Conservation (phyloP, 2,113 vertebrate genomes). For the Pao palembangensis region DNA sequence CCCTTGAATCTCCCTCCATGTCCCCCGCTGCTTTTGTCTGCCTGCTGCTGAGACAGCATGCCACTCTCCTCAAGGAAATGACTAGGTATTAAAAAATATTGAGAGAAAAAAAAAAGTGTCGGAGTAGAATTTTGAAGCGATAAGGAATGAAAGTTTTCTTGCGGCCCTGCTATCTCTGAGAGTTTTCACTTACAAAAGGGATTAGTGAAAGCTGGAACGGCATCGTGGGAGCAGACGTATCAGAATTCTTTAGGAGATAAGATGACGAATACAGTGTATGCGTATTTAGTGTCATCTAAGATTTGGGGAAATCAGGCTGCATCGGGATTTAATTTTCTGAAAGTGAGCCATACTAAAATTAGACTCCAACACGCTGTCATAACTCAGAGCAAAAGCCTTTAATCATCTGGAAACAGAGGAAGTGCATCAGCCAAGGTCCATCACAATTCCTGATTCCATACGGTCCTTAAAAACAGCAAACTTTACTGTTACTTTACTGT, state of each 20-base stretch:
- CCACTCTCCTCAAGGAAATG: constrained; percentile 40
- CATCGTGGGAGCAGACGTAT: constrained; percentile 8
- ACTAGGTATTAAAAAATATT: constrained; percentile 59
- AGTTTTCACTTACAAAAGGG: constrained; percentile 39
- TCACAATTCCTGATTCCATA: constrained; percentile 9
- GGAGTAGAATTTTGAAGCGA: constrained; percentile 44
- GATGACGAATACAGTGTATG: neutral
- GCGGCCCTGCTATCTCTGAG: constrained; percentile 36
- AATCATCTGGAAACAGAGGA: neutral
- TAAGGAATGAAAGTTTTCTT: constrained; percentile 64
- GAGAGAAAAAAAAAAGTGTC: constrained; percentile 27
- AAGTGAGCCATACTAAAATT: constrained; percentile 7
- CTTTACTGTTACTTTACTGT: neutral
- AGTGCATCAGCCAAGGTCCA: constrained; percentile 2
- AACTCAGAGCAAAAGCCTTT: neutral
- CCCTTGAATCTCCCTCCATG: constrained; percentile 43
- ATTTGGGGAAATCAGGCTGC: constrained; percentile 6
- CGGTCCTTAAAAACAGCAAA: neutral
- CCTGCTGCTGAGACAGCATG: constrained; percentile 62
- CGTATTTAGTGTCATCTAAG: constrained; percentile 7
- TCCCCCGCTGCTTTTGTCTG: constrained; percentile 58
- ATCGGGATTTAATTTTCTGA: constrained; percentile 7
- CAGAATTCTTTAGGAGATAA: constrained; percentile 25
- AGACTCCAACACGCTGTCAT: neutral
- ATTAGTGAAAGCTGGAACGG: constrained; percentile 37